Evolutionary conservation across 2,797 vertebrate species (phyloP), one percentile per base, ranked within the genome.

Genomic region (Pseudochirops corinnae): DNA sequence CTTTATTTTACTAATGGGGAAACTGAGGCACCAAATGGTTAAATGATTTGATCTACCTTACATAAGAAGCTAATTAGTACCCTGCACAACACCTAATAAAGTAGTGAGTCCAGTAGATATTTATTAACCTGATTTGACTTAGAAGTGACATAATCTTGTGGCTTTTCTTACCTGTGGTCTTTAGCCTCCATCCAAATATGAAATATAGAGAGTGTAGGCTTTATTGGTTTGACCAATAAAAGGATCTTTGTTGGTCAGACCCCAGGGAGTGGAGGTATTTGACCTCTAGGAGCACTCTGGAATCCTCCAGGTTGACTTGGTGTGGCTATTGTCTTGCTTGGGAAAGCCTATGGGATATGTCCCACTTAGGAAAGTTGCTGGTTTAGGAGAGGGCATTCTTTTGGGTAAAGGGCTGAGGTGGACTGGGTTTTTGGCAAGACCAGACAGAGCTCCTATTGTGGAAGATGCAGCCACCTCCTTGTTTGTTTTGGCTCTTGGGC

Each of bases 401-500:
- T 95, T 95, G 94, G 55, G 58, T 92, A 55, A 16, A 92, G 92
- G 53, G 39, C 95, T 96, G 55, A 92, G 93, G 96, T 94, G 96
- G 94, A n/a, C 28, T 4, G 1, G 56, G 56, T 96, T 97, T 95
- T 97, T 96, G 93, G 91, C 57, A 94, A 7, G 90, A 95, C 29
- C 92, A 91, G 92, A 97, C 94, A 97, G 50, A 2, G 95, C 53
- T 92, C 5, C 0, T 52, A 1, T 3, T 55, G 95, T 95, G 56
- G 92, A 92, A 96, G 93, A 95, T 50, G 94, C 21, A 82, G 91
- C n/a, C 95, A 74, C 12, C 62, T 91, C 55, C 0, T 0, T 46
- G 67, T 95, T 97, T 94, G 24, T 96, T 98, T 98, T 97, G 96
- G 95, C 96, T 94, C 18, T 12, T 1, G 18, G 46, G 92, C 92